phyloP scores from a whole-genome alignment of 2,797 vertebrate species.

The Cossypha heuglini region DNA sequence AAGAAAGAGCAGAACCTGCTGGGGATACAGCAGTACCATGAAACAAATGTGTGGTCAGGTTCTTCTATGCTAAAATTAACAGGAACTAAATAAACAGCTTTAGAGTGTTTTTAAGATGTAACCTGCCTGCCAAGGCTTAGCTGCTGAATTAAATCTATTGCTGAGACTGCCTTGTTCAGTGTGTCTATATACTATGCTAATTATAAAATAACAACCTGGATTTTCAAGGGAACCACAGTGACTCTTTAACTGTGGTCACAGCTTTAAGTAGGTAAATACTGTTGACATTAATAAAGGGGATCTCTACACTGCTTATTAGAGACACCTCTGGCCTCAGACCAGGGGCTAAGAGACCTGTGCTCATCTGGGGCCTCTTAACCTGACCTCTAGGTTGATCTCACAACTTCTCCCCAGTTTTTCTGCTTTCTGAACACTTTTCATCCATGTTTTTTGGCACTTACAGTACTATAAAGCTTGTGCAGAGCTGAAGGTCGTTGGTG shows the following conservation, averaged over 20 bases:
- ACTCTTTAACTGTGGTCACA: background rate
- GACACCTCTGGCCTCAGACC: background rate
- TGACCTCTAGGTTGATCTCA: background rate
- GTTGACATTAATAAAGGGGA: background rate
- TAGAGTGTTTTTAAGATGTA: background rate
- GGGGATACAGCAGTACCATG: background rate
- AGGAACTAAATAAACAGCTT: conserved; percentile 12
- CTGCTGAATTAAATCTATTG: conserved; percentile 7
- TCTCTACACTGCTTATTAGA: background rate
- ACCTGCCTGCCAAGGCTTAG: background rate
- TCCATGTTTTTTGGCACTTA: accelerated
- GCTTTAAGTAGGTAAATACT: background rate
- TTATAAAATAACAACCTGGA: conserved; percentile 27
- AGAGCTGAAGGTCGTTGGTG: background rate
- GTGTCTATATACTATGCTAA: conserved; percentile 18
- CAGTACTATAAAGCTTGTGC: background rate
- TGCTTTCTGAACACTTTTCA: background rate
- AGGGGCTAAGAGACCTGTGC: background rate
- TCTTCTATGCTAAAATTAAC: background rate
- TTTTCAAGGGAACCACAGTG: conserved; percentile 34
- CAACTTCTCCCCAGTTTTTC: background rate
- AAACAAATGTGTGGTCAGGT: background rate
- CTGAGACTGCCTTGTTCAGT: background rate
- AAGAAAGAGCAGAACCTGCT: background rate
- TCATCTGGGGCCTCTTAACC: background rate